Conservation (phyloP, 2,888 invertebrate genomes). For the Eupithecia vulgata region DNA sequence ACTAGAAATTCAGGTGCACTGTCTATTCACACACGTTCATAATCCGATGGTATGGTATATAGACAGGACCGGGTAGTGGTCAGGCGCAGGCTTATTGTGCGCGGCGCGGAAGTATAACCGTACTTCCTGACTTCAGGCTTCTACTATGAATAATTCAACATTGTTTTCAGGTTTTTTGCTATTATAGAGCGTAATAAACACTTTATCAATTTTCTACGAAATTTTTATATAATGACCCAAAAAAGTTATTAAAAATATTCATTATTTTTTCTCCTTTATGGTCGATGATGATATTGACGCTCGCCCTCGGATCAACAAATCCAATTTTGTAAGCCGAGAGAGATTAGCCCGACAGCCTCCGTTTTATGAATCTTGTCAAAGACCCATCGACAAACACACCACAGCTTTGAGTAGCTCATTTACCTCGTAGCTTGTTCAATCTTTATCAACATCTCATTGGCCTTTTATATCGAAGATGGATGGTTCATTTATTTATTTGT, state of each 20-base stretch:
- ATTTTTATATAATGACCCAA: too few species aligned
- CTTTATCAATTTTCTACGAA: too few species aligned
- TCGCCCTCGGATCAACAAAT: not conserved
- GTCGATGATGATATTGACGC: not conserved
- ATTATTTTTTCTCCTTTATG: not conserved
- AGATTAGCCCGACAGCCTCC: slow-evolving; percentile 27
- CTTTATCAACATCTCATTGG: not conserved
- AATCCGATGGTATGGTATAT: not conserved
- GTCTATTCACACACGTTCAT: not conserved
- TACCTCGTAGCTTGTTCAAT: not conserved
- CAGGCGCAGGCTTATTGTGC: not conserved
- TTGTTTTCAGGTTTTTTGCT: too few species aligned
- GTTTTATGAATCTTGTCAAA: slow-evolving; percentile 32
- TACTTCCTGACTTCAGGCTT: not conserved
- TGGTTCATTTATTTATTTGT: too few species aligned
- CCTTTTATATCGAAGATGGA: not conserved
- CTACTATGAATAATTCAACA: not conserved
- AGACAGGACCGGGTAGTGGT: not conserved
- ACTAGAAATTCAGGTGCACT: not conserved
- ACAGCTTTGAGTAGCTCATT: not conserved
- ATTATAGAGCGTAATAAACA: too few species aligned
- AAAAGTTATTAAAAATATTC: too few species aligned
- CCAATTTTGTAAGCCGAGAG: slow-evolving; percentile 9
- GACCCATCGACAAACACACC: not conserved
- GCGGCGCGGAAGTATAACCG: not conserved